Base-by-base conservation (phyloP, 1,140 invertebrate species). In the Neuroterus valhalla region DNA sequence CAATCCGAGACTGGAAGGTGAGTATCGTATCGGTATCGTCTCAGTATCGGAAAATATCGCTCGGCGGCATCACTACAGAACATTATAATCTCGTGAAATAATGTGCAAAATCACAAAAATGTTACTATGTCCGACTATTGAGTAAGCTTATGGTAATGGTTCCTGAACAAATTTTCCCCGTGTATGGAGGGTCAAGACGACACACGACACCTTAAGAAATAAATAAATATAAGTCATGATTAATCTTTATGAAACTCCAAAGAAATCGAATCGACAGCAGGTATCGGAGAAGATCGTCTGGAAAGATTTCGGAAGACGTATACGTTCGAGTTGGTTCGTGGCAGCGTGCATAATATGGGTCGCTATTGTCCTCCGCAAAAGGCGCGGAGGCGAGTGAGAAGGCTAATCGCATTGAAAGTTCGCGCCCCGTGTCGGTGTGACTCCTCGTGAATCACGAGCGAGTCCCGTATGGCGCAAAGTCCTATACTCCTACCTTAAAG, bases 341-440 rank as follows among this genome's bases (percentile, higher is more conserved):
- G 55, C 23, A 79, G 75, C 78, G 78, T 79, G 78, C 78, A 79
- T 79, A 79, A 79, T 70, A 48, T 52, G 78, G 78, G 78, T 52
- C 72, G 12, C 71, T 72, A 79, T 79, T 79, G 78, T 79, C 75
- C 78, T 77, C 76, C 75, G 38, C 72, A 69, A 69, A 77, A 77
- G 75, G 75, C 38, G 70, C 38, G 69, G 70, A 42, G 66, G 42
- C 38, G 50, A 55, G 45, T 45, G 8, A 19, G 48, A 50, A 43
- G 68, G 76, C 70, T 77, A 79, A 77, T 77, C 75, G 78, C 17
- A 79, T 77, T 79, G 78, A 77, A 77, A 79, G 72, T 77, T 79
- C 71, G 70, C 75, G 75, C 75, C 71, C 75, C 75, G 75, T 77
- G 68, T 77, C 75, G 66, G 68, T 70, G 66, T 62, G 71, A 68